These are phyloP conservation scores for Brachypteracias leptosomus DNA, from an alignment of 2,113 vertebrate genomes.

Conservation along the genomic window DNA sequence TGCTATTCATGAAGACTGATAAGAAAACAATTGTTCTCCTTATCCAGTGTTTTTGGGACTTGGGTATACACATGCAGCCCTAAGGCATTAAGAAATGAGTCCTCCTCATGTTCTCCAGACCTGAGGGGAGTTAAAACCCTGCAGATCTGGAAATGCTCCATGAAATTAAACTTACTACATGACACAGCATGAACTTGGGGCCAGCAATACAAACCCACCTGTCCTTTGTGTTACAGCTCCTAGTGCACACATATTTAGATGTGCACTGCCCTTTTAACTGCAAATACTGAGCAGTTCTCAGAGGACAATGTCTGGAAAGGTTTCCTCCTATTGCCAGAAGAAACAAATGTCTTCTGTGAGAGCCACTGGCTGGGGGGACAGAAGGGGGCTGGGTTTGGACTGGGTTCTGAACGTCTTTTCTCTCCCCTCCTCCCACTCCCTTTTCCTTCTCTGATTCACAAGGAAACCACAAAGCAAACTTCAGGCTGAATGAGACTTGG, in stretches of 20 bases:
- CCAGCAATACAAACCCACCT: neutral
- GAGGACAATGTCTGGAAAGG: conserved; percentile 39
- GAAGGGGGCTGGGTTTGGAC: neutral
- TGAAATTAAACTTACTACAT: neutral
- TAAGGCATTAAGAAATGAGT: neutral
- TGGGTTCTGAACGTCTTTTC: neutral
- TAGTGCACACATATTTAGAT: neutral
- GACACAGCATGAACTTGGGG: neutral
- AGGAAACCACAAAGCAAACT: conserved; percentile 57
- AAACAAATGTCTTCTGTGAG: conserved; percentile 37
- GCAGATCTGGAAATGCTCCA: neutral
- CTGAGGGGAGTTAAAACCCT: neutral
- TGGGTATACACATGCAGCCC: neutral
- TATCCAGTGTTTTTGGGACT: neutral
- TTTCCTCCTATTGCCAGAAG: conserved; percentile 32
- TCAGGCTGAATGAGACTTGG: neutral
- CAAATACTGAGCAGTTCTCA: neutral
- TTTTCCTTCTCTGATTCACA: conserved; percentile 42
- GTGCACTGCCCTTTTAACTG: neutral
- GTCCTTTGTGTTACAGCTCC: neutral
- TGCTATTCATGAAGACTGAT: neutral
- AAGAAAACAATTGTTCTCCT: neutral
- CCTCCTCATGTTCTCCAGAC: neutral
- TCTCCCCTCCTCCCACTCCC: conserved; percentile 11
- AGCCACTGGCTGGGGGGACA: neutral